A percentile compares a stretch with the other conserved stretches of the same genome.
phyloP scores from a whole-genome alignment of 2,888 invertebrate genomes.

The Dryococelus australis region DNA sequence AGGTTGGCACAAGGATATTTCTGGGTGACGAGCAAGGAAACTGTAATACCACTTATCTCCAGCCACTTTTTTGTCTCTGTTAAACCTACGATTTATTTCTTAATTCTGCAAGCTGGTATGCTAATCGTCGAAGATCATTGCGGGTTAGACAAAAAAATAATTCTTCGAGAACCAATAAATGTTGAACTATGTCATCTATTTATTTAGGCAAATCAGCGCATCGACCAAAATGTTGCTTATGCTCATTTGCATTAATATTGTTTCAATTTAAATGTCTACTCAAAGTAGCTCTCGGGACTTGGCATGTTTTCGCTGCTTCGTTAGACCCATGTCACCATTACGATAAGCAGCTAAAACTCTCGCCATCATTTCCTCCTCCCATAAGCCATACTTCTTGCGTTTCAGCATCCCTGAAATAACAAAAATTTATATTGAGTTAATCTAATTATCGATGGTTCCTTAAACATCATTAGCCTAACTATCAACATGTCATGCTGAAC shows the following conservation, averaged over 20 bases:
- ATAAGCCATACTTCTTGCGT: too few relatives aligned
- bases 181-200: not conserved
- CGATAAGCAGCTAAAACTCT: not conserved
- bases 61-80: not conserved
- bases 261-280: not conserved
- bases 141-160: not conserved
- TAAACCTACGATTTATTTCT: not conserved
- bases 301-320: not conserved
- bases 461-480: too few relatives aligned
- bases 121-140: not conserved
- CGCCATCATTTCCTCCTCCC: not conserved
- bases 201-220: not conserved
- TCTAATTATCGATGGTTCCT: too few relatives aligned
- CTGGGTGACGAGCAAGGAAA: not conserved
- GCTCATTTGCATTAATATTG: not conserved
- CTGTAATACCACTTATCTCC: conserved; percentile 13
- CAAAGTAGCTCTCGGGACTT: not conserved
- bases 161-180: not conserved
- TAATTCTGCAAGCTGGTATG: not conserved
- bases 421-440: too few relatives aligned
- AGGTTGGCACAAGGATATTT: not conserved
- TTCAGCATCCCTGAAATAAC: too few relatives aligned
- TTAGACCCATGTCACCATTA: not conserved
- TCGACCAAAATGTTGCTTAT: not conserved
- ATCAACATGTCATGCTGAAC: too few relatives aligned